A percentile compares a stretch with the other conserved stretches of the same genome.
Evolutionary conservation across 1,140 invertebrate species (phyloP).

Genomic region (Saccostrea cuccullata): DNA sequence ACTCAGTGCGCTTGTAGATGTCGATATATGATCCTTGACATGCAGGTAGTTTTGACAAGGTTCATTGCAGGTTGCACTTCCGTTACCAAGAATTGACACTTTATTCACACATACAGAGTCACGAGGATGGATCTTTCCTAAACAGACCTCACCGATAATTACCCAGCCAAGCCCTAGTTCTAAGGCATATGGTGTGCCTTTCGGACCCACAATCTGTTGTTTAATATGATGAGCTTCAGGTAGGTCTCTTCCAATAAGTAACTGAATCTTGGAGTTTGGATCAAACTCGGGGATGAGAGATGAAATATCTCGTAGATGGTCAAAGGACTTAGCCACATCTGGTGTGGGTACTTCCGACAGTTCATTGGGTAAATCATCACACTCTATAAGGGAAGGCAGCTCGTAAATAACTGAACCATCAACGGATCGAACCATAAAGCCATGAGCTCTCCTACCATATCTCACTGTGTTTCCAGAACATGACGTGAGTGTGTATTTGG

Average conservation of each 20-base stretch:
- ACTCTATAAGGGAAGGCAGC: conserved; percentile 43
- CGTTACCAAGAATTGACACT: conserved; percentile 47
- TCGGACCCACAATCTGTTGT: conserved; percentile 46
- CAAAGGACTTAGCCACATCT: conserved; percentile 11
- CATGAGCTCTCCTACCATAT: conserved; percentile 26
- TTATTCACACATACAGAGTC: conserved; percentile 41
- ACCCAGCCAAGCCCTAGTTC: not conserved
- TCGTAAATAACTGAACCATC: not conserved
- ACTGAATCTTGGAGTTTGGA: conserved; percentile 39
- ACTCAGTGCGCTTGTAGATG: not conserved
- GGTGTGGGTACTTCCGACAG: conserved; percentile 53
- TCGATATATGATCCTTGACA: conserved; percentile 36
- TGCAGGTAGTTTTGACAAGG: conserved; percentile 52
- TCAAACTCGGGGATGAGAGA: conserved; percentile 45
- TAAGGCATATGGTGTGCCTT: conserved; percentile 53
- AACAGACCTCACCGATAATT: conserved; percentile 54
- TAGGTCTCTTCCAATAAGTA: conserved; percentile 59
- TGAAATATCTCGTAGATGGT: conserved; percentile 43
- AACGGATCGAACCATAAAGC: conserved; percentile 20
- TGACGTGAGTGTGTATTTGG: conserved; percentile 40
- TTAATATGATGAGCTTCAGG: conserved; percentile 44
- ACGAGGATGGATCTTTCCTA: conserved; percentile 47
- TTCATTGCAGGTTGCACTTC: conserved; percentile 41
- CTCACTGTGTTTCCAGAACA: conserved; percentile 42
- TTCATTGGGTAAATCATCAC: conserved; percentile 41